Evolutionary conservation across 2,113 vertebrate species (phyloP).

Genomic region (Myocastor coypus): DNA sequence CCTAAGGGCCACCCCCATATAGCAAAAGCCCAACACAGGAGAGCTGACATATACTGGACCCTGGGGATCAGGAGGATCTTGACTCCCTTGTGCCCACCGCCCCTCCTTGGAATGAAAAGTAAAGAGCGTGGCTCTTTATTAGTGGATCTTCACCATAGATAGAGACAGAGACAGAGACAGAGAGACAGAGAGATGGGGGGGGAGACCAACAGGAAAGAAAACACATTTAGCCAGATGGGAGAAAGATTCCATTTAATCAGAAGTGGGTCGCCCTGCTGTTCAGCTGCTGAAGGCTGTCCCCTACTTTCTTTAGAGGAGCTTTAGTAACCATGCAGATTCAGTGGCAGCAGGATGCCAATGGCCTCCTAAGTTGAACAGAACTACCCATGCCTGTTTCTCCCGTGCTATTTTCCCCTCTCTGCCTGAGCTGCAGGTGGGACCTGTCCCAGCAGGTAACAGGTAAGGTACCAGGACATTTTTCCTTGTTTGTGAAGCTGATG

Average conservation of each 20-base stretch:
- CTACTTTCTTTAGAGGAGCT: slow-evolving; percentile 52
- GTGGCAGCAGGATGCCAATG: not conserved
- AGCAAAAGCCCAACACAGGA: not conserved
- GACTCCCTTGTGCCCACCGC: not conserved
- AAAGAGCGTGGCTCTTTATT: not conserved
- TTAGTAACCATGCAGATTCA: slow-evolving; percentile 29
- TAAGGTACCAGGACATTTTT: not conserved
- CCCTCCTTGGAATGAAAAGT: not conserved
- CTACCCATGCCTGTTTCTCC: not conserved
- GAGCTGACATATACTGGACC: not conserved
- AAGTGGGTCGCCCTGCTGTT: slow-evolving; percentile 76
- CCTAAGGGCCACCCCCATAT: not conserved
- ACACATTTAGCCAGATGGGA: slow-evolving; percentile 35
- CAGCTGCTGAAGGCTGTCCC: slow-evolving; percentile 50
- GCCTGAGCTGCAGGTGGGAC: not conserved
- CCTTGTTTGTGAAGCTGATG: slow-evolving; percentile 30
- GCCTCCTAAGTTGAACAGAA: slow-evolving; percentile 19
- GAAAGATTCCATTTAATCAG: slow-evolving; percentile 55
- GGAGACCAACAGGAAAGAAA: not conserved
- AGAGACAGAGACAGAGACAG: too few species aligned
- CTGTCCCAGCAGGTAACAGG: not conserved
- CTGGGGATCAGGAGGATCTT: not conserved
- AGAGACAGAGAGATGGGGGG: too few species aligned
- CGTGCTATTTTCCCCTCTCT: slow-evolving; percentile 32
- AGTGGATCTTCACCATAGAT: too few species aligned